Percentiles rank a stretch among this genome's conserved stretches.
These are phyloP conservation scores for Meliscaeva auricollis DNA, from an alignment of 2,888 invertebrate genomes.

Conservation along the genomic window DNA sequence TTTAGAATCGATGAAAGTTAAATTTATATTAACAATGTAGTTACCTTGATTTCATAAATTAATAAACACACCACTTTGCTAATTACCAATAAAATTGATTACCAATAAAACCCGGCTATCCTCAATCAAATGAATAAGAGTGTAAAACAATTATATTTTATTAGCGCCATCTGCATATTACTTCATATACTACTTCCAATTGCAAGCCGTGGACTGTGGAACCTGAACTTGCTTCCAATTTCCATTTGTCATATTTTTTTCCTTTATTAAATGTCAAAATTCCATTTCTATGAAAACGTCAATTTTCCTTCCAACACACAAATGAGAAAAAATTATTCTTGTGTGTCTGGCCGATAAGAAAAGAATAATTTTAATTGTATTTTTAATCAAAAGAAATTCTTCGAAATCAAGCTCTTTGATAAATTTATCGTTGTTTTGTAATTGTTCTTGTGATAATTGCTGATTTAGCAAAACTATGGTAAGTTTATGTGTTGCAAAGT, in stretches of 20 bases:
- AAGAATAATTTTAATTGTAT: constrained; percentile 47
- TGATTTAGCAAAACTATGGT: constrained; percentile 65
- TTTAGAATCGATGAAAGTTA: too few species aligned
- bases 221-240: neutral
- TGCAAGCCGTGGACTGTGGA: neutral
- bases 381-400: constrained; percentile 15
- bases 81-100: too few species aligned
- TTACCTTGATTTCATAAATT: too few species aligned
- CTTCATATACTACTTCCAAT: neutral
- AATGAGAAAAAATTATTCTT: constrained; percentile 58
- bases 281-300: constrained; percentile 53
- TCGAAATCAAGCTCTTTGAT: constrained; percentile 9
- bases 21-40: too few species aligned
- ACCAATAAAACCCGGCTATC: too few species aligned
- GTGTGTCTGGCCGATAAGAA: constrained; percentile 62
- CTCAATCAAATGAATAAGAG: too few species aligned
- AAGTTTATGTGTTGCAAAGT: constrained; percentile 67
- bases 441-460: constrained; percentile 60
- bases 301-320: constrained; percentile 58
- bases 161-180: constrained; percentile 16
- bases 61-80: too few species aligned
- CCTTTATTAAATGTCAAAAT: constrained; percentile 50
- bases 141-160: neutral
- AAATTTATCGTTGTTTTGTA: neutral
- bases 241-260: constrained; percentile 51